phyloP scores from a whole-genome alignment of 2,888 invertebrate species.

The Tenodera sinensis region DNA sequence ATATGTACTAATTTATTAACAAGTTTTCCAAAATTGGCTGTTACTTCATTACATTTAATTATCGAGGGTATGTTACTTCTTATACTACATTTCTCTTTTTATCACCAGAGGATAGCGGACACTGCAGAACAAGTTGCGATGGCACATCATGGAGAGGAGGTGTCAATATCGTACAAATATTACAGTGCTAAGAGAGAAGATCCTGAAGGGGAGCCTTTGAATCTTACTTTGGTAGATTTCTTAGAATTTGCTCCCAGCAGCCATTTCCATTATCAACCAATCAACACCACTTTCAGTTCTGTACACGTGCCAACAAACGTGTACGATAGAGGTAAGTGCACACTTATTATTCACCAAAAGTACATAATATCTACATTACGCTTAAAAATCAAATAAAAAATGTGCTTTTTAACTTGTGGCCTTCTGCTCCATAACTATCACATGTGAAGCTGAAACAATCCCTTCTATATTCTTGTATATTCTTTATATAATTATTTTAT shows the following conservation, averaged over 20 bases:
- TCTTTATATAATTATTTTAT: no score
- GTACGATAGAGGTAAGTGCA: conserved; percentile 73
- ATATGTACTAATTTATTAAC: no score
- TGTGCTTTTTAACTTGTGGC: not conserved
- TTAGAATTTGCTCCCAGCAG: conserved; percentile 62
- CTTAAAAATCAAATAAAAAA: not conserved
- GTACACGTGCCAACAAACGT: conserved; percentile 96
- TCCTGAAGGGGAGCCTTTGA: conserved; percentile 48
- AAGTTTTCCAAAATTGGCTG: no score
- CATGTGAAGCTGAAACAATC: no score
- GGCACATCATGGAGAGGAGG: conserved; percentile 44
- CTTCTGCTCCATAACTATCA: no score
- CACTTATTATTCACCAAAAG: no score
- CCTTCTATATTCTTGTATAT: no score
- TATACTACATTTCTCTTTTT: no score
- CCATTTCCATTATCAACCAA: conserved; percentile 74
- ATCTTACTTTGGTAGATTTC: conserved; percentile 40
- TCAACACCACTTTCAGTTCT: conserved; percentile 76
- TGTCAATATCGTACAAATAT: conserved; percentile 52
- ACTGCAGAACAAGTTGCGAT: conserved; percentile 79
- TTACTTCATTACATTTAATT: no score
- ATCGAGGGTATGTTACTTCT: no score
- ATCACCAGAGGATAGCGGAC: conserved; percentile 72
- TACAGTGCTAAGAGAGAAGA: conserved; percentile 66
- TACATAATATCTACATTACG: no score